Conservation (phyloP, 2,888 invertebrate species). For the Cactoblastis cactorum region DNA sequence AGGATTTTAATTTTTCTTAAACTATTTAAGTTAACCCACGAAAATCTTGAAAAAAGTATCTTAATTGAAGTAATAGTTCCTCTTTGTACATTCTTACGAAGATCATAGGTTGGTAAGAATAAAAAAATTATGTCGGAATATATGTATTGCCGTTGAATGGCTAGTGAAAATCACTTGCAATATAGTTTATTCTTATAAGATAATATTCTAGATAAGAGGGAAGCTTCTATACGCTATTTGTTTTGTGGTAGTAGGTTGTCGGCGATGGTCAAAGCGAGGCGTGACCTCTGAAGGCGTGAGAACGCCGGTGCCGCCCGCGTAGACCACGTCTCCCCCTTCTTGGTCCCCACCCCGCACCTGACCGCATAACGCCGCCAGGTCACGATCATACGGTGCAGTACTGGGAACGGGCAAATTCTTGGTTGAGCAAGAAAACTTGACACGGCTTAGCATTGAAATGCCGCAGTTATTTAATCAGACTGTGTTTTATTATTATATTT, state of each 20-base stretch:
- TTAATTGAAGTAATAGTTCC: too few relatives aligned
- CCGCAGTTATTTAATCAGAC: neutral
- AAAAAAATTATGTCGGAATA: too few relatives aligned
- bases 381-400: constrained; percentile 27
- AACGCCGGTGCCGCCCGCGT: constrained; percentile 56
- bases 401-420: constrained; percentile 25
- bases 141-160: too few relatives aligned
- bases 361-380: constrained; percentile 40
- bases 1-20: too few relatives aligned
- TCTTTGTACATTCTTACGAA: too few relatives aligned
- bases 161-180: too few relatives aligned
- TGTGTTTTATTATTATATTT: too few relatives aligned
- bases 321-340: constrained; percentile 29
- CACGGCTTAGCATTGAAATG: neutral
- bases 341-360: constrained; percentile 28
- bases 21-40: too few relatives aligned
- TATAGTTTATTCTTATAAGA: too few relatives aligned
- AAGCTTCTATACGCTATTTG: neutral
- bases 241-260: constrained; percentile 41
- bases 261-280: constrained; percentile 70
- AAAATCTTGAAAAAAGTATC: too few relatives aligned
- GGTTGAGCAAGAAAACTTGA: constrained; percentile 21
- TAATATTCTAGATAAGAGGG: neutral
- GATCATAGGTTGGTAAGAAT: too few relatives aligned
- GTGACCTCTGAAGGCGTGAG: constrained; percentile 75